Base-by-base conservation (phyloP, 2,113 vertebrate species). In the Sorex fumeus region DNA sequence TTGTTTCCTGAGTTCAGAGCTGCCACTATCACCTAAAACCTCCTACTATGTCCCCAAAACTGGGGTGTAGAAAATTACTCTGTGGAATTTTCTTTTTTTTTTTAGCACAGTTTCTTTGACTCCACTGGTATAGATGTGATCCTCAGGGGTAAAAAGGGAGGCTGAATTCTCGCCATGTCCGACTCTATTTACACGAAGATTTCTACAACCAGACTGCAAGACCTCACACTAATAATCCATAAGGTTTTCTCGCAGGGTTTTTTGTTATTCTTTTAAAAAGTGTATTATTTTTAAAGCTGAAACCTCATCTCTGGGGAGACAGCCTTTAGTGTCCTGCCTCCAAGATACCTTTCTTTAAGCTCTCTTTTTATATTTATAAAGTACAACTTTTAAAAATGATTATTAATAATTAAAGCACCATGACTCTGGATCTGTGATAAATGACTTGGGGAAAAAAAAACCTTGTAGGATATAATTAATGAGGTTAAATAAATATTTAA, bases 401-500 rank as follows among this genome's bases (percentile, higher is more conserved):
- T 72, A 57, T 21, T 60, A 23, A 60, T 60, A 4, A 60, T 60
- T 60, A 21, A 16, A 60, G 18, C 19, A 60, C 23, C 19, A 23
- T 60, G 57, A 91, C 93, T 95, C 70, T 91, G 11, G 43, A 8
- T 79, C 74, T 95, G 76, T 91, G 77, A 93, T 81, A 96, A 69
- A 90, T 80, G 66, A 45, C 87, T 93, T 89, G 34, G 47, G 47
- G 60, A 71, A 81, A 78, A 71, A 81, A 78, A 89, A 94, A 3
- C 82, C 7, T 94, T 93, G 18, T 70, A 91, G n/a, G 64, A 82
- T 70, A 34, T 89, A 91, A 95, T 91, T 89, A 91, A 96, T 91
- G 72, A 90, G 62, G 50, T 43, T 95, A 78, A 94, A 84, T 77
- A 96, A 87, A 80, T 84, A 91, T 90, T 75, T 95, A 57, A 78